Base-by-base conservation (phyloP, 2,888 invertebrate genomes). In the Andrena haemorrhoa region DNA sequence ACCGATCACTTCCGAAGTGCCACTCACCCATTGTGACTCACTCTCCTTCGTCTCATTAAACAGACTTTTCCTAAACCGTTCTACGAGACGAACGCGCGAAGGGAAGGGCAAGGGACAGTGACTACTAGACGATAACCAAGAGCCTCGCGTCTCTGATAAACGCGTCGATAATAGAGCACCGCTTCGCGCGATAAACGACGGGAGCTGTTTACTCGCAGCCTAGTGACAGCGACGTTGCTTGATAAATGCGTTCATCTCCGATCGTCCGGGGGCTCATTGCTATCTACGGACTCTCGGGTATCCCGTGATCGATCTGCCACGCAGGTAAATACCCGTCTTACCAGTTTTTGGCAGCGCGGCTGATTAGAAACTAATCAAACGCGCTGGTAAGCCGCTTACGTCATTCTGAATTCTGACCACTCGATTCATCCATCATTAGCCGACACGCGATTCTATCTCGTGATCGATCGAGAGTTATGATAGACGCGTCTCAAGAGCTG, bases 71-170 rank as follows among this genome's bases (percentile, higher is more conserved):
- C 29, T 8, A n/a, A 51, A 33, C 53, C 26, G 31, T 29, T 31
- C 10, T 41, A n/a, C 41, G 23, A 71, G 72, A 72, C 41, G 64
- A 75, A n/a, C 26, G 53, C 66, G 23, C 5, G 7, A 31, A 7
- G n/a, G 51, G 29, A 65, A 74, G 58, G 53, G 31, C 75, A 61
- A 69, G 53, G 75, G 60, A 61, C 84, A 70, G 20, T 31, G 76
- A 35, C 53, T 41, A 41, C 41, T 65, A 56, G 69, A 53, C 71
- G 86, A 87, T 87, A 87, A 87, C 71, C 73, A 29, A 77, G 66
- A 66, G 69, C 70, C 78, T 80, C 75, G 84, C 56, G 76, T 56
- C 41, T 79, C 61, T 56, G 85, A 87, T 87, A 87, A 85, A 74
- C 29, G 20, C 10, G 20, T 26, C 29, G 82, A 86, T 82, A 83